Base-by-base conservation (phyloP, 2,888 invertebrate genomes). In the Acleris holmiana region DNA sequence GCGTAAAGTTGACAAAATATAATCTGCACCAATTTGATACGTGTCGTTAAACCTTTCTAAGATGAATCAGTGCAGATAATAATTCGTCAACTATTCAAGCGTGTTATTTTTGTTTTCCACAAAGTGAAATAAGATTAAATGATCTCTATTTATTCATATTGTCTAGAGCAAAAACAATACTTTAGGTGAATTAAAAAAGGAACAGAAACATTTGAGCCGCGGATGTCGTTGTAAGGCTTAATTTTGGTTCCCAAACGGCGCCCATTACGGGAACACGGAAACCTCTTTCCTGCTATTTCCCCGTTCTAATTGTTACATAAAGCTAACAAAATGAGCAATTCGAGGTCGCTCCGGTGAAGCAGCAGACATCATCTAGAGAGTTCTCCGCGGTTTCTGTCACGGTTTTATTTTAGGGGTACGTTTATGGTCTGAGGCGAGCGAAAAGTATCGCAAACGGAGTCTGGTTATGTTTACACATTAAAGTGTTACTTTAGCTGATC, bases 231-330 rank as follows among this genome's bases (percentile, higher is more conserved):
- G 71, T 69, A 69, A 71, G 77, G 79, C 77, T 80, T 82, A 76
- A 85, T 88, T 87, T 82, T 76, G 81, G 80, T 77, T 78, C 70
- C 74, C 73, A 77, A 84, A 84, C 82, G 76, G 77, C 76, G 74
- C 72, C 76, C 79, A 83, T 85, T 84, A 82, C 74, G 72, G 69
- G 74, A 74, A 74, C 76, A 73, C 72, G 76, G 77, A 80, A 76
- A 82, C 80, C 81, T 80, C 79, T 80, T 82, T 81, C 76, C 78
- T 80, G 79, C 73, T 77, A 79, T 82, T 81, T 74, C 77, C 77
- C 77, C 76, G 80, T 78, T 77, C 78, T 86, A 86, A 88, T 89
- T 88, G 86, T 85, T 82, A 83, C 82, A 85, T 87, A 85, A 88
- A 86, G 82, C 83, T 82, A 86, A 86, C 80, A 79, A 82, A 86